Evolutionary conservation across 2,888 invertebrate species (phyloP).

Genomic region (Drosophila paracracens): DNA sequence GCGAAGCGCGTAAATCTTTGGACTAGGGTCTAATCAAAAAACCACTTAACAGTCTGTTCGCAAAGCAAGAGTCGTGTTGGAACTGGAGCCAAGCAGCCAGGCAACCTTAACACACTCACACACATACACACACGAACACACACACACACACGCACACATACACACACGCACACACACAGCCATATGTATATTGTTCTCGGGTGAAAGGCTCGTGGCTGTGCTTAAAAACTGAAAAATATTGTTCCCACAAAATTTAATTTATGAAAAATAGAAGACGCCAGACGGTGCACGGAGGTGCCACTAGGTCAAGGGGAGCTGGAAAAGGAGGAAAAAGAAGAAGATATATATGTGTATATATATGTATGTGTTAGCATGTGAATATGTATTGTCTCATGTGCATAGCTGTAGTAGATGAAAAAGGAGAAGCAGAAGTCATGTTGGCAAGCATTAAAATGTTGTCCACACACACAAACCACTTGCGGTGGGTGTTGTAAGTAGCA

Average conservation of each 20-base stretch:
- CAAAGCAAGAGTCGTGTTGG: slow-evolving; percentile 12
- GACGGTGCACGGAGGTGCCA: slow-evolving; percentile 27
- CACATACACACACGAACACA: neutral
- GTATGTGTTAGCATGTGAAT: slow-evolving; percentile 36
- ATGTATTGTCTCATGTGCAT: slow-evolving; percentile 73
- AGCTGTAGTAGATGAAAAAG: slow-evolving; percentile 26
- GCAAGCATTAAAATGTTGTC: slow-evolving; percentile 47
- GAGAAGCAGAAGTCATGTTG: slow-evolving; percentile 48
- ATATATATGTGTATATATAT: slow-evolving; percentile 46
- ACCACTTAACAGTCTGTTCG: slow-evolving; percentile 71
- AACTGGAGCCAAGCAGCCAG: slow-evolving; percentile 2
- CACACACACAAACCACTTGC: slow-evolving; percentile 17
- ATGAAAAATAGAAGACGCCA: slow-evolving; percentile 51
- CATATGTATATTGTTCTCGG: slow-evolving; percentile 2
- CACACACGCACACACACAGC: neutral
- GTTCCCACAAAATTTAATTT: slow-evolving; percentile 72
- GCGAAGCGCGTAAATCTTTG: slow-evolving; percentile 55
- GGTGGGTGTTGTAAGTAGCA: slow-evolving; percentile 52
- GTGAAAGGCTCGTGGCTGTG: slow-evolving; percentile 35
- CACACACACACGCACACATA: neutral
- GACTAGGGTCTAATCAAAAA: slow-evolving; percentile 74
- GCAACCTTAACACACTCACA: neutral
- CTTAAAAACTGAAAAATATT: slow-evolving; percentile 69
- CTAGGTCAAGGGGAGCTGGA: slow-evolving; percentile 9
- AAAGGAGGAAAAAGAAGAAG: neutral